Evolutionary conservation across 2,113 vertebrate genomes (phyloP).

Genomic region (Xiphophorus maculatus): DNA sequence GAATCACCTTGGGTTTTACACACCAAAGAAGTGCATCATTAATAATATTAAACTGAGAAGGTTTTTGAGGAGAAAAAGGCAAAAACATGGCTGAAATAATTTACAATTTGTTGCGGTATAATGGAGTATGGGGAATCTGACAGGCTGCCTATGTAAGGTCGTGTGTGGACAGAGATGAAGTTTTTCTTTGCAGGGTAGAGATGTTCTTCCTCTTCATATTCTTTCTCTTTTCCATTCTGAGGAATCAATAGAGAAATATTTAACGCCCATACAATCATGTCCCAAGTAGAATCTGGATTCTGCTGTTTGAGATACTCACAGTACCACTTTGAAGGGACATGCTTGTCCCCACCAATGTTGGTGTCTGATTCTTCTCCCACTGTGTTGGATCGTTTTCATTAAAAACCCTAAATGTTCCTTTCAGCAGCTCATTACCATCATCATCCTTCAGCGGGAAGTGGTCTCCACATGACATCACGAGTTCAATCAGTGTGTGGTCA

Average conservation of each 20-base stretch:
- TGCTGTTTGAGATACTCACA: conserved; percentile 63
- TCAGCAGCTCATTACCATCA: conserved; percentile 73
- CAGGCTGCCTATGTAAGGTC: conserved; percentile 80
- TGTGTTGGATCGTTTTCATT: conserved; percentile 23
- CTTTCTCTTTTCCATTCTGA: conserved; percentile 46
- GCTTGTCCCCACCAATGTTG: conserved; percentile 48
- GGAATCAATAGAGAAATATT: conserved; percentile 12
- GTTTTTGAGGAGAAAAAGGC: background rate
- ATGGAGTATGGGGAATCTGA: conserved; percentile 84
- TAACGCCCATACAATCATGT: background rate
- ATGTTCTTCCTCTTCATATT: conserved; percentile 33
- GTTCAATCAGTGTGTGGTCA: conserved; percentile 82
- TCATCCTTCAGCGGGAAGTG: conserved; percentile 81
- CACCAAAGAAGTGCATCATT: background rate
- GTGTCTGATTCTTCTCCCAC: conserved; percentile 48
- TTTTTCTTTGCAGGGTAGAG: conserved; percentile 49
- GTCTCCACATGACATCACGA: conserved; percentile 82
- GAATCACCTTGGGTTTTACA: conserved; percentile 83
- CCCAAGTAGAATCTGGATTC: background rate
- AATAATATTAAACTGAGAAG: background rate
- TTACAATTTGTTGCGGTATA: conserved; percentile 87
- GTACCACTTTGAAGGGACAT: conserved; percentile 45
- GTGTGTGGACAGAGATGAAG: conserved; percentile 81
- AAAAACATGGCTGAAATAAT: background rate
- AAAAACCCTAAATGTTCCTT: background rate